Conservation (phyloP, 1,140 invertebrate genomes). For the Drosophila auraria region DNA sequence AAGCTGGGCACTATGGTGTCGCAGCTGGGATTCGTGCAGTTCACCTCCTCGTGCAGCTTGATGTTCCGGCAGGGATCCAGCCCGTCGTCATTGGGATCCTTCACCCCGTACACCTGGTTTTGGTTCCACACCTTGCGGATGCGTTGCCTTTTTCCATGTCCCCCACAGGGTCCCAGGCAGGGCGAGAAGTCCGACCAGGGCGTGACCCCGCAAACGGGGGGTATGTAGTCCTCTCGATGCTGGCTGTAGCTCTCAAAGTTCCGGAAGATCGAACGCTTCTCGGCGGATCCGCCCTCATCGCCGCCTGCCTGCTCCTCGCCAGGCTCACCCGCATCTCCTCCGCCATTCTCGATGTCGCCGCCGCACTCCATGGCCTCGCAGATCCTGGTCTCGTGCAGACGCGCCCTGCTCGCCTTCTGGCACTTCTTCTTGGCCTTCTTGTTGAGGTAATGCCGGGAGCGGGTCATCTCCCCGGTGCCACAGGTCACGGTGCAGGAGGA, state of each 20-base stretch:
- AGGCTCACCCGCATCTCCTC: constrained; percentile 9
- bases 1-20: constrained; percentile 85
- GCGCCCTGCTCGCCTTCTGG: constrained; percentile 73
- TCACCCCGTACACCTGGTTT: constrained; percentile 75
- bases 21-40: constrained; percentile 86
- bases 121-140: constrained; percentile 82
- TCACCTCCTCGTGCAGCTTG: constrained; percentile 85
- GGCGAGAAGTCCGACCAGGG: constrained; percentile 91
- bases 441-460: constrained; percentile 71
- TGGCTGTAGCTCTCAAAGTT: constrained; percentile 80
- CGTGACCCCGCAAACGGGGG: constrained; percentile 88
- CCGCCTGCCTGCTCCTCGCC: constrained; percentile 28
- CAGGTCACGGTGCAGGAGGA: constrained; percentile 90
- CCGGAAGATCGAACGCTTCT: constrained; percentile 68
- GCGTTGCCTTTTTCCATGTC: constrained; percentile 60
- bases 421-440: constrained; percentile 79
- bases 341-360: constrained; percentile 64
- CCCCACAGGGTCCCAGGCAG: constrained; percentile 89
- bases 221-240: constrained; percentile 75
- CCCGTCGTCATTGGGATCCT: constrained; percentile 62
- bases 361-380: constrained; percentile 76
- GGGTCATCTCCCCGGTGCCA: constrained; percentile 65
- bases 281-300: constrained; percentile 36
- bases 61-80: constrained; percentile 84
- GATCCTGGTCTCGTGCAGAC: constrained; percentile 58